These are phyloP conservation scores for Rafetus swinhoei DNA, from an alignment of 2,113 vertebrate species.

Conservation along the genomic window DNA sequence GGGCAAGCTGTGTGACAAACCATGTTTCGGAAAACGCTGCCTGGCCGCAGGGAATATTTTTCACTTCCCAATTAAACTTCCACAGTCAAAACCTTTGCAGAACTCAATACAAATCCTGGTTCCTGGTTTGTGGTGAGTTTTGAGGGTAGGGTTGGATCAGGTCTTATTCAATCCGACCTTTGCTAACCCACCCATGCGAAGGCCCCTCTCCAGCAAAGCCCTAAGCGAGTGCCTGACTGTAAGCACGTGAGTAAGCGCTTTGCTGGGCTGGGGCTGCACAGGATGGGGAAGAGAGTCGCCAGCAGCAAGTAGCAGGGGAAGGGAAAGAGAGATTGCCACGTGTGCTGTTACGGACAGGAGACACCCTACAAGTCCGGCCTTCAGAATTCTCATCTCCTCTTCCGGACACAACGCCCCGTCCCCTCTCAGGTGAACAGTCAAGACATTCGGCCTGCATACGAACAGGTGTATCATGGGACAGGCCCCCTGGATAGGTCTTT, in stretches of 20 bases:
- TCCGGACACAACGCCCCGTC: neutral
- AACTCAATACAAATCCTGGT: neutral
- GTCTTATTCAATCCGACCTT: neutral
- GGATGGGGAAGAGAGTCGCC: slow-evolving; percentile 38
- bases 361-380: neutral
- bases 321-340: neutral
- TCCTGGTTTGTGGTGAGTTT: neutral
- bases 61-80: slow-evolving; percentile 33
- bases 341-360: neutral
- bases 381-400: fast-evolving
- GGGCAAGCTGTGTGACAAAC: neutral
- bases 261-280: neutral
- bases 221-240: neutral
- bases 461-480: neutral
- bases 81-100: neutral
- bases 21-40: neutral
- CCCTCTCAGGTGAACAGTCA: neutral
- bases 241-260: slow-evolving; percentile 44
- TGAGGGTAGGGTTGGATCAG: neutral
- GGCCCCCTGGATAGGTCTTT: neutral
- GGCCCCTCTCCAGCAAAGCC: neutral
- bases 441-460: neutral
- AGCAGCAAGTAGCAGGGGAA: neutral
- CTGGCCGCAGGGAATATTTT: slow-evolving; percentile 27
- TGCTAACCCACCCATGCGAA: neutral